These are phyloP conservation scores for Drosophila pseudotalamancana DNA, from an alignment of 2,888 invertebrate genomes.

Conservation along the genomic window DNA sequence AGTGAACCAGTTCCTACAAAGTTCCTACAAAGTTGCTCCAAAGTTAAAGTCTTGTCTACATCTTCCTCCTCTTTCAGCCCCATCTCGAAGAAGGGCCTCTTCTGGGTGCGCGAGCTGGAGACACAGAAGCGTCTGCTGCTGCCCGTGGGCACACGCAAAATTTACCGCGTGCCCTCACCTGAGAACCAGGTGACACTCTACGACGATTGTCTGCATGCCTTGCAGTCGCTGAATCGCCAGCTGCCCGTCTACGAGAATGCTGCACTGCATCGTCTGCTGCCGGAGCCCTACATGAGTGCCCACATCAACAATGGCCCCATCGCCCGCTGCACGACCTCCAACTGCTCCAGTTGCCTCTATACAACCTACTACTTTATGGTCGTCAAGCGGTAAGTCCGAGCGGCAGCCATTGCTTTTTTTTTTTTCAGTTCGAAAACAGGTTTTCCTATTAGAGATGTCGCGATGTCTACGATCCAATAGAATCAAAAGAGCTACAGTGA, in stretches of 20 bases:
- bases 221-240: slow-evolving; percentile 75
- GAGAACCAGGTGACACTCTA: slow-evolving; percentile 81
- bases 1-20: slow-evolving; percentile 27
- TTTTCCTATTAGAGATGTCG: slow-evolving; percentile 8
- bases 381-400: slow-evolving; percentile 80
- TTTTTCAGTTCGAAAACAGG: neutral
- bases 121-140: slow-evolving; percentile 76
- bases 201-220: slow-evolving; percentile 80
- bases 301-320: slow-evolving; percentile 82
- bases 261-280: slow-evolving; percentile 70
- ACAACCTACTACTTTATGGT: slow-evolving; percentile 83
- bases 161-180: slow-evolving; percentile 73
- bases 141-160: slow-evolving; percentile 81
- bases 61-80: slow-evolving; percentile 25
- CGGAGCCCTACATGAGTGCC: slow-evolving; percentile 80
- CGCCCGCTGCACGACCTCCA: slow-evolving; percentile 80
- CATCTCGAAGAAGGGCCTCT: slow-evolving; percentile 65
- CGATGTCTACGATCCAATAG: slow-evolving; percentile 20
- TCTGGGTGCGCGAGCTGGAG: slow-evolving; percentile 81
- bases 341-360: slow-evolving; percentile 80
- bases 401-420: slow-evolving; percentile 6
- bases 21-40: no score
- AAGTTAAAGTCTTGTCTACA: no score
- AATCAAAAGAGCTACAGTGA: slow-evolving; percentile 21
- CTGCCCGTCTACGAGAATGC: slow-evolving; percentile 76